Evolutionary conservation across 2,888 invertebrate species (phyloP).

Genomic region (Gnatocerus cornutus): DNA sequence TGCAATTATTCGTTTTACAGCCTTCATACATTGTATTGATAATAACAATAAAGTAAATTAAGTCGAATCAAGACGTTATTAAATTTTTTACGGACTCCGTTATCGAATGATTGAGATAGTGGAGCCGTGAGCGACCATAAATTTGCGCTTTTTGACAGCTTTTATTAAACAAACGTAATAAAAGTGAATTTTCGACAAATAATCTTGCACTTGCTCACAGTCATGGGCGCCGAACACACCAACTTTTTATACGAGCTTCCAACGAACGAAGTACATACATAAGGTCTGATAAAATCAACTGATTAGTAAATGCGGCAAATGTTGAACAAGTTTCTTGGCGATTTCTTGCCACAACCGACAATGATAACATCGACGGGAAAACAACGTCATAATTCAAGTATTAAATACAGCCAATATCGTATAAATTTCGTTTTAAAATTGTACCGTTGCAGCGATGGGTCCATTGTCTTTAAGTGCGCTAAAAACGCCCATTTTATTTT

Average conservation of each 20-base stretch:
- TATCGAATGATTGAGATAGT: slow-evolving; percentile 32
- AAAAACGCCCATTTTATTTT: too few species aligned
- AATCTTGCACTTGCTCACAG: slow-evolving; percentile 31
- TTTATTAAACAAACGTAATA: slow-evolving; percentile 45
- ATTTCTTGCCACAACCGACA: slow-evolving; percentile 49
- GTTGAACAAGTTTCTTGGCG: slow-evolving; percentile 52
- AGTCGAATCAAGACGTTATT: slow-evolving; percentile 43
- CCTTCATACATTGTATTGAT: slow-evolving; percentile 36
- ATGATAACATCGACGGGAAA: slow-evolving; percentile 48
- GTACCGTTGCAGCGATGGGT: slow-evolving; percentile 26
- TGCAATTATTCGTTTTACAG: slow-evolving; percentile 37
- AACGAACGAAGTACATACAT: slow-evolving; percentile 33
- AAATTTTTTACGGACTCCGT: slow-evolving; percentile 39
- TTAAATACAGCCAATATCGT: slow-evolving; percentile 31
- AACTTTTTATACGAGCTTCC: slow-evolving; percentile 5
- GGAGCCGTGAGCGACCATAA: slow-evolving; percentile 23
- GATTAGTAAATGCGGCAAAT: slow-evolving; percentile 54
- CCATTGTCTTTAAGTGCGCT: slow-evolving; percentile 18
- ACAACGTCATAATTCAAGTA: slow-evolving; percentile 48
- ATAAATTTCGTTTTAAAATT: slow-evolving; percentile 42
- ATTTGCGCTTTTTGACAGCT: slow-evolving; percentile 41
- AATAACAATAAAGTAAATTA: slow-evolving; percentile 41
- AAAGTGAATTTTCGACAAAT: slow-evolving; percentile 39
- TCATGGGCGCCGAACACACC: background rate
- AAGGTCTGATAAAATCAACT: slow-evolving; percentile 48